Conservation (phyloP, 2,113 vertebrate species). For the Seriola rivoliana region DNA sequence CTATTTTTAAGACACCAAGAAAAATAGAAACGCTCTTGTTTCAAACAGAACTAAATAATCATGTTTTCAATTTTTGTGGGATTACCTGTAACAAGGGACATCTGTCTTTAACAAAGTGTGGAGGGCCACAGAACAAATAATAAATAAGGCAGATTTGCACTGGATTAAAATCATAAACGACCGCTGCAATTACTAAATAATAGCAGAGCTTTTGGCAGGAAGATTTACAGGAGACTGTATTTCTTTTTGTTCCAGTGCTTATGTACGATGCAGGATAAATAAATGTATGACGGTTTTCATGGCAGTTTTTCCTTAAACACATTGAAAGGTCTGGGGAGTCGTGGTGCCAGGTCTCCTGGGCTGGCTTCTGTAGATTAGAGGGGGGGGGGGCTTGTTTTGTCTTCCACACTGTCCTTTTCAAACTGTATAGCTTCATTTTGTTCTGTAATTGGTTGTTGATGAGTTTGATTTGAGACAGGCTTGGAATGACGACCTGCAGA, state of each 20-base stretch:
- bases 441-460: constrained; percentile 57
- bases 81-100: constrained; percentile 56
- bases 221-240: constrained; percentile 27
- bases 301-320: constrained; percentile 58
- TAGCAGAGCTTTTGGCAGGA: constrained; percentile 44
- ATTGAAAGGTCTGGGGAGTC: constrained; percentile 19
- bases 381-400: constrained; percentile 35
- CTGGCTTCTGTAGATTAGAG: constrained; percentile 44
- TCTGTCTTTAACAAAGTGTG: constrained; percentile 56
- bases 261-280: constrained; percentile 66
- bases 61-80: constrained; percentile 43
- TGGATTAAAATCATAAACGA: constrained; percentile 54
- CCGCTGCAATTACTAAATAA: constrained; percentile 40
- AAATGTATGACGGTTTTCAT: constrained; percentile 56
- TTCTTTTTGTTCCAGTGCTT: constrained; percentile 52
- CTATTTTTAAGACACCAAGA: no score
- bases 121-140: constrained; percentile 47
- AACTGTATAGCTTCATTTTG: constrained; percentile 12
- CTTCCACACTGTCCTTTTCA: constrained; percentile 26
- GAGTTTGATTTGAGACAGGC: constrained; percentile 46
- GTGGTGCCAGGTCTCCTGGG: constrained; percentile 54
- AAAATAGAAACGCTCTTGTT: neutral
- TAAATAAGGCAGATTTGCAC: constrained; percentile 63
- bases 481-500: constrained; percentile 28
- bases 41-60: neutral